Evolutionary conservation across 2,113 vertebrate species (phyloP).

Genomic region (Perca fluviatilis): DNA sequence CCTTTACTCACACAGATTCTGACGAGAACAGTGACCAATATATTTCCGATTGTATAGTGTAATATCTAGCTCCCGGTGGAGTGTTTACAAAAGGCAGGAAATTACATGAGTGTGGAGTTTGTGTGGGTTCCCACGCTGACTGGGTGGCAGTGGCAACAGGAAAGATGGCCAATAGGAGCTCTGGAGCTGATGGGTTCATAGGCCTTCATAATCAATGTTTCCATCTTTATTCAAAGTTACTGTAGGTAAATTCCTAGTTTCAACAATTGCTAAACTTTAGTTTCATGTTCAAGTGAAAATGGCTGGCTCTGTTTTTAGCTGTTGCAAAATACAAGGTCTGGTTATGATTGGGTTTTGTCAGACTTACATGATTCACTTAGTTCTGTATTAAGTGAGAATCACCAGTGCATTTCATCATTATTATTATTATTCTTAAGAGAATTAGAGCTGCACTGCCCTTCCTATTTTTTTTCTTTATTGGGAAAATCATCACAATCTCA

Average conservation of each 20-base stretch:
- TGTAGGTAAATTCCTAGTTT: constrained; percentile 31
- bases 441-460: constrained; percentile 19
- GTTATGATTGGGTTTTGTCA: constrained; percentile 22
- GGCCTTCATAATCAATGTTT: constrained; percentile 17
- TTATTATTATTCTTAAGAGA: constrained; percentile 53
- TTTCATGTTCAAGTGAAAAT: constrained; percentile 14
- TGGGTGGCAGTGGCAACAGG: constrained; percentile 51
- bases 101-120: constrained; percentile 61
- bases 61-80: constrained; percentile 61
- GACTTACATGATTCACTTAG: constrained; percentile 36
- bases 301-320: neutral
- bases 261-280: neutral
- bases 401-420: constrained; percentile 47
- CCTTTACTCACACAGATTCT: constrained; percentile 24
- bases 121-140: constrained; percentile 63
- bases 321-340: constrained; percentile 26
- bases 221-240: constrained; percentile 7
- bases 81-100: constrained; percentile 77
- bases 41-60: constrained; percentile 65
- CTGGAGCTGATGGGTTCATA: neutral
- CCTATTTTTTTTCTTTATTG: constrained; percentile 35
- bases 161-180: constrained; percentile 26
- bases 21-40: constrained; percentile 56
- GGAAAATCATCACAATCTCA: constrained; percentile 57
- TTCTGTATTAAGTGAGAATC: constrained; percentile 39